Evolutionary conservation across 2,888 invertebrate species (phyloP).

Genomic region (Pachymerium ferrugineum): DNA sequence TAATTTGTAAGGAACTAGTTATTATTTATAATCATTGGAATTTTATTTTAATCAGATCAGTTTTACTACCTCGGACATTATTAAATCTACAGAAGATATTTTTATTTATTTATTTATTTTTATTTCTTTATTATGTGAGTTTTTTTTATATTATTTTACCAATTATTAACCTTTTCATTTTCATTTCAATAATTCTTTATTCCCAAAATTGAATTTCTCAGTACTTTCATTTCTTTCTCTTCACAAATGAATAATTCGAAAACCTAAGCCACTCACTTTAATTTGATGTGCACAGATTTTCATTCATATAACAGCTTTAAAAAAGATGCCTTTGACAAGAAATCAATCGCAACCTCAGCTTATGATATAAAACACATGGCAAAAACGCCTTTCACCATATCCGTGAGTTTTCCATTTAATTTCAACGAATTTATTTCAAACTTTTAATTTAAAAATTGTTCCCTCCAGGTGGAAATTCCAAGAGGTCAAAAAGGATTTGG

Average conservation of each 20-base stretch:
- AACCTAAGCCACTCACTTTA: background rate
- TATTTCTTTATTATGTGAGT: background rate
- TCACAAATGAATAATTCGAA: background rate
- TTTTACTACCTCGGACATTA: constrained; percentile 8
- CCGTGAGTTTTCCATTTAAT: background rate
- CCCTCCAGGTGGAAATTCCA: constrained; percentile 29
- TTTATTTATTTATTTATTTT: background rate
- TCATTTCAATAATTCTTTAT: background rate
- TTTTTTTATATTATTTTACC: background rate
- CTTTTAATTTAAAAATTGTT: background rate
- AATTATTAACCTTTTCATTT: background rate
- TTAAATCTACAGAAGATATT: background rate
- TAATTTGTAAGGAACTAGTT: background rate
- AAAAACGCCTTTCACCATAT: constrained; percentile 30
- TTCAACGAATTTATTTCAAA: background rate
- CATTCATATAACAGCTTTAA: constrained; percentile 13
- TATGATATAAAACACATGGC: constrained; percentile 27
- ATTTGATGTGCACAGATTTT: background rate
- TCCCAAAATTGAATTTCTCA: background rate
- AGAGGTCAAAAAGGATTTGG: constrained; percentile 31
- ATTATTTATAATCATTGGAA: background rate
- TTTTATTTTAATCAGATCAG: background rate
- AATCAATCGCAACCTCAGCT: background rate
- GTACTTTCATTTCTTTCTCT: background rate
- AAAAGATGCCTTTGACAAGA: constrained; percentile 3